A percentile compares a stretch with the other conserved stretches of the same genome.
phyloP scores from a whole-genome alignment of 2,113 vertebrate genomes.

The Sebastes fasciatus region DNA sequence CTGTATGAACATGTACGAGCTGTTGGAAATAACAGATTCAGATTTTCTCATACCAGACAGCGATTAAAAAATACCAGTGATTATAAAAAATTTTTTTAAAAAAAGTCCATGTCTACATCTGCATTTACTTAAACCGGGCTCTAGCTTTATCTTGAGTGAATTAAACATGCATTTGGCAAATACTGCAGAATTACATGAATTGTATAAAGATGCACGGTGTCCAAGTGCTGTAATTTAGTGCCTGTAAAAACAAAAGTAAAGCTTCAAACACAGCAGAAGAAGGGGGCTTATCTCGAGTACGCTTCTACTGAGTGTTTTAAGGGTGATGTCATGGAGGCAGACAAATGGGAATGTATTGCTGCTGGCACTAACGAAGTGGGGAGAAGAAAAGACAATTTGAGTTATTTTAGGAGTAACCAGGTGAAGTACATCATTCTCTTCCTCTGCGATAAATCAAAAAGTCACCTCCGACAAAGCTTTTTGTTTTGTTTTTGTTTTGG shows the following conservation, averaged over 20 bases:
- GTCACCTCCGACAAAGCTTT: slow-evolving; percentile 16
- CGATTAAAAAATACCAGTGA: slow-evolving; percentile 19
- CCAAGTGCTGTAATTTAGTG: slow-evolving; percentile 58
- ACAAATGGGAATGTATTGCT: slow-evolving; percentile 60
- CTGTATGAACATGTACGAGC: slow-evolving; percentile 1
- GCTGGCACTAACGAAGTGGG: slow-evolving; percentile 29
- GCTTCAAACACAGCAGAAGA: slow-evolving; percentile 22
- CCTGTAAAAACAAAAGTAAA: slow-evolving; percentile 29
- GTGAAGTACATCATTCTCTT: slow-evolving; percentile 33
- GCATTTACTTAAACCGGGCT: slow-evolving; percentile 32
- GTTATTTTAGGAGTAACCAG: slow-evolving; percentile 56
- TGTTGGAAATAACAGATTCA: neutral
- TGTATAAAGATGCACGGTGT: slow-evolving; percentile 41
- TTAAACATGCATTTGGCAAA: slow-evolving; percentile 21
- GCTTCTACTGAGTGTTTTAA: slow-evolving; percentile 50
- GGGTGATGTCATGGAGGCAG: slow-evolving; percentile 71
- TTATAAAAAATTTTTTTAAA: neutral
- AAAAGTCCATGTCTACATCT: slow-evolving; percentile 31
- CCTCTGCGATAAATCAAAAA: slow-evolving; percentile 35
- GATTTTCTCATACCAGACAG: slow-evolving; percentile 16
- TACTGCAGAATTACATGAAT: slow-evolving; percentile 21
- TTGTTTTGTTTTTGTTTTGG: slow-evolving; percentile 34
- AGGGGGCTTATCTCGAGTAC: slow-evolving; percentile 48
- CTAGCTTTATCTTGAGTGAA: slow-evolving; percentile 13
- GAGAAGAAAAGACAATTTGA: slow-evolving; percentile 1